These are phyloP conservation scores for Morone saxatilis DNA, from an alignment of 2,113 vertebrate species.

Conservation along the genomic window DNA sequence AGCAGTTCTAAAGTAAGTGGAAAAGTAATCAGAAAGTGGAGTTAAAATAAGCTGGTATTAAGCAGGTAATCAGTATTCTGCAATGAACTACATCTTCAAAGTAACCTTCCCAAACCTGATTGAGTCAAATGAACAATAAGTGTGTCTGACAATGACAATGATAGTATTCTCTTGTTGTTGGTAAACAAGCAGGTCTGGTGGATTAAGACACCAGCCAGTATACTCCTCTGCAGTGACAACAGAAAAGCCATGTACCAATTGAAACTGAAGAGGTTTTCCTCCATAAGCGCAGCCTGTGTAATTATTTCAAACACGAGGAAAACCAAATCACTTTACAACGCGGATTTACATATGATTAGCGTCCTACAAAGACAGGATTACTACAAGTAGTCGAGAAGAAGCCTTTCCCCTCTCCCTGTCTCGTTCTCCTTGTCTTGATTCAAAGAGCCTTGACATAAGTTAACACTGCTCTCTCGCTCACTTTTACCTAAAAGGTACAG, in stretches of 20 bases:
- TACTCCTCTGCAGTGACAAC: slow-evolving; percentile 73
- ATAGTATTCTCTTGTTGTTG: slow-evolving; percentile 72
- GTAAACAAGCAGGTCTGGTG: slow-evolving; percentile 79
- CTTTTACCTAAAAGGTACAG: slow-evolving; percentile 51
- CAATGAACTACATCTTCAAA: slow-evolving; percentile 69
- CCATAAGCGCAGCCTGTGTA: slow-evolving; percentile 76
- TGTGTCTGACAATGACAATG: slow-evolving; percentile 76
- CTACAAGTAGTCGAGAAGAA: slow-evolving; percentile 72
- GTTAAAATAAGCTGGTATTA: slow-evolving; percentile 68
- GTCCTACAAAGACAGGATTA: slow-evolving; percentile 84
- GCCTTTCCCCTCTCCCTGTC: slow-evolving; percentile 61
- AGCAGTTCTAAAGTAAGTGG: slow-evolving; percentile 45
- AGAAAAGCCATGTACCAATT: slow-evolving; percentile 74
- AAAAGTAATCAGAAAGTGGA: slow-evolving; percentile 59
- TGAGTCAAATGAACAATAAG: slow-evolving; percentile 80
- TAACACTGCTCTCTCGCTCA: slow-evolving; percentile 59
- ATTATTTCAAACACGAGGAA: slow-evolving; percentile 84
- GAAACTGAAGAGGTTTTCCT: slow-evolving; percentile 80
- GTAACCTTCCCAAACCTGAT: slow-evolving; percentile 80
- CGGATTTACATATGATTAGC: slow-evolving; percentile 86
- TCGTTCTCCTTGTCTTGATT: slow-evolving; percentile 71
- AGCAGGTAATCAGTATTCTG: slow-evolving; percentile 79
- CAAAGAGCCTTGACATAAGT: slow-evolving; percentile 73
- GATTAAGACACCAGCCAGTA: slow-evolving; percentile 76
- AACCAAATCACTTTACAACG: slow-evolving; percentile 83